Percentiles rank a stretch among this genome's conserved stretches.
phyloP scores from a whole-genome alignment of 1,140 invertebrate species.

The Atta cephalotes region DNA sequence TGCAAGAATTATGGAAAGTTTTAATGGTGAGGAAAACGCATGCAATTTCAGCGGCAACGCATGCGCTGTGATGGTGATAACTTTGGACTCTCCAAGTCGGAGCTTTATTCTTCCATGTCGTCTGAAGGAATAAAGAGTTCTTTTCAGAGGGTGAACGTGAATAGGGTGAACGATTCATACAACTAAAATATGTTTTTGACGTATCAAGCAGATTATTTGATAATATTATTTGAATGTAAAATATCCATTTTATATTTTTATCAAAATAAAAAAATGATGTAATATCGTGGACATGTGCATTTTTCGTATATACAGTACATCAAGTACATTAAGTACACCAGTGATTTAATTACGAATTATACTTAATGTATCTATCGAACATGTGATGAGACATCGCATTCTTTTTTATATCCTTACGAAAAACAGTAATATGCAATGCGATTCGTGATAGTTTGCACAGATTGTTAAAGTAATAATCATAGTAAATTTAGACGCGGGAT shows the following conservation, averaged over 20 bases:
- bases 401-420: neutral
- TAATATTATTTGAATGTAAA: neutral
- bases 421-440: neutral
- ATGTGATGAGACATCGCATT: constrained; percentile 17
- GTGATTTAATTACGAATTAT: neutral
- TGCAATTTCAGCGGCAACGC: neutral
- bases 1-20: constrained; percentile 20
- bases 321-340: neutral
- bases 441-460: constrained; percentile 5
- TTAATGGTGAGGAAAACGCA: neutral
- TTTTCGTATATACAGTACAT: neutral
- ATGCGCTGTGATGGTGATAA: neutral
- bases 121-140: neutral
- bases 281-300: neutral
- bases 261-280: neutral
- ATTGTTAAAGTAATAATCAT: constrained; percentile 38
- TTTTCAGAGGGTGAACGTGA: neutral
- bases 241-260: neutral
- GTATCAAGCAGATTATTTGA: neutral
- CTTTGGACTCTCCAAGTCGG: neutral
- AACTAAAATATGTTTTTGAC: neutral
- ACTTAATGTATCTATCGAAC: constrained; percentile 25
- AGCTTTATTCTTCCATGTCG: constrained; percentile 20
- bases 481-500: neutral
- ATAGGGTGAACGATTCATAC: neutral